phyloP scores from a whole-genome alignment of 2,113 vertebrate genomes.

The Thamnophis sirtalis region DNA sequence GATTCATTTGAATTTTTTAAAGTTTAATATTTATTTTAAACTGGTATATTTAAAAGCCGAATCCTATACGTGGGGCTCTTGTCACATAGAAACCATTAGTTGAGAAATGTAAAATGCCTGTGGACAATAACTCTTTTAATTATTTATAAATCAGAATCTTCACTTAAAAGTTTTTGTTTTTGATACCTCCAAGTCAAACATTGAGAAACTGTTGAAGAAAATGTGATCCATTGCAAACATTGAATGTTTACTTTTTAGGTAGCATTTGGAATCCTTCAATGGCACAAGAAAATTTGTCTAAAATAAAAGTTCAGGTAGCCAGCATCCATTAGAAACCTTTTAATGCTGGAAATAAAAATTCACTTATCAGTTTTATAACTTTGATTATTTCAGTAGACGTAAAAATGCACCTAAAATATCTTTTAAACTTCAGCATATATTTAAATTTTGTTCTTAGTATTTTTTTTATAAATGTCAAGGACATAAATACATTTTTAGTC shows the following conservation, averaged over 20 bases:
- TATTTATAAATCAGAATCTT: not conserved
- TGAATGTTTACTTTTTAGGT: not conserved
- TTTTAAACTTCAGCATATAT: conserved; percentile 2
- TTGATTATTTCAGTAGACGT: not conserved
- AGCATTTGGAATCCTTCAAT: not conserved
- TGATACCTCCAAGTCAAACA: not conserved
- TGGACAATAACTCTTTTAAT: conserved; percentile 1
- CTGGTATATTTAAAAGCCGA: not conserved
- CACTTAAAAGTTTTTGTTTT: not conserved
- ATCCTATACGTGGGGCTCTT: not conserved
- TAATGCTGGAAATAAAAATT: not conserved
- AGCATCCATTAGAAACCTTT: conserved; percentile 13
- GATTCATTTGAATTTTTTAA: not conserved
- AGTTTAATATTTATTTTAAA: not conserved
- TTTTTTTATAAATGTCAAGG: conserved; percentile 2
- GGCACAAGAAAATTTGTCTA: not conserved
- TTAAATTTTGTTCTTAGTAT: conserved; percentile 18
- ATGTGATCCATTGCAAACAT: not conserved
- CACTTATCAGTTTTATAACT: conserved; percentile 1
- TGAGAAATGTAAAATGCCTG: conserved; percentile 1
- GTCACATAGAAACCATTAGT: not conserved
- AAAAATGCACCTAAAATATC: conserved; percentile 5
- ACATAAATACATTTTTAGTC: not conserved
- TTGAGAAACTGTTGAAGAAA: conserved; percentile 3
- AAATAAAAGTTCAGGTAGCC: conserved; percentile 12